Base-by-base conservation (phyloP, 2,797 vertebrate species). In the Poeciliopsis paucimaculata region DNA sequence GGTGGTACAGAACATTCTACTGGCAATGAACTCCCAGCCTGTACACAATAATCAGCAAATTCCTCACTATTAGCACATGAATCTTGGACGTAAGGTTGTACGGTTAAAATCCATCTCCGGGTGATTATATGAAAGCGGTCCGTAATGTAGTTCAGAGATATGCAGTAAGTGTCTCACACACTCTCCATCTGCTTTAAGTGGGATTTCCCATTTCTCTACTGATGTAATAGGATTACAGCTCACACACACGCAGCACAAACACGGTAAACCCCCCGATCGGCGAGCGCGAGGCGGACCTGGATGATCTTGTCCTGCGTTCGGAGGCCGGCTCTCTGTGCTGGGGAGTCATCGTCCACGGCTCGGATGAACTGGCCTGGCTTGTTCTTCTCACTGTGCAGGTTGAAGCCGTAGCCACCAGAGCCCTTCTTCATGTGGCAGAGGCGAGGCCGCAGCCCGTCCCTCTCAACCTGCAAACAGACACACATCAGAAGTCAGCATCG, bases 321-420 rank as follows among this genome's bases (percentile, higher is more conserved):
- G 83, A 98, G 96, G 10, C 97, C 97, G 0, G 97, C 95, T 31
- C 85, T 92, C 68, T 95, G 88, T 0, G 97, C 98, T 0, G 97
- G 96, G 0, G 97, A 97, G 84, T 96, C 96, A 0, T 94, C 93
- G 4, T 98, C 98, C 53, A 98, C 97, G 0, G 97, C 97, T 64
- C 97, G 92, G 94, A 98, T 96, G 89, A 95, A 98, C 92, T 98
- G 97, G 1, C 97, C 97, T 0, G 96, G 97, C 75, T 94, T 95
- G 45, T 96, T 91, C 87, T 98, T 98, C 88, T 98, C 97, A 0
- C 97, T 98, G 95, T 98, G 98, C 87, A 98, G 95, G 94, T 98
- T 98, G 94, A 98, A 98, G 70, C 97, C 98, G 0, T 98, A 98
- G 83, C 97, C 97, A 0, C 12, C 91, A 60, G 93, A 79, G 23